Evolutionary conservation across 53 echinoderm and acorn worm species (phyloP), one percentile per base, ranked within the genome.

Genomic region (Temnopleurus reevesii): DNA sequence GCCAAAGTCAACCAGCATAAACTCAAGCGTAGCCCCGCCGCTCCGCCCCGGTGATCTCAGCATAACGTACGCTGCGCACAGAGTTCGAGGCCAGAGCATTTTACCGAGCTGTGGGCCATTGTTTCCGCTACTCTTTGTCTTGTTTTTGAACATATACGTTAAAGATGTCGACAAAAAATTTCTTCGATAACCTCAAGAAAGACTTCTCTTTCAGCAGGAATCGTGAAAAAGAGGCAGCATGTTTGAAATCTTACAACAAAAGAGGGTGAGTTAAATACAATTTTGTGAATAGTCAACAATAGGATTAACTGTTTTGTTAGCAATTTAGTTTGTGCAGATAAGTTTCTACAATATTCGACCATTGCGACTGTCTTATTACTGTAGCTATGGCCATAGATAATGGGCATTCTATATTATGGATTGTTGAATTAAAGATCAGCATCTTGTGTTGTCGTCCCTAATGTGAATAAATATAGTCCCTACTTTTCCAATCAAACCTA

Each of bases 151-250:
- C 13, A 35, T n/a, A 34, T 4, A 64, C 33, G 17, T 4, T 71
- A 7, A 71, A 38, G 0, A 71, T 71, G 71, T 71, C 71, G 36
- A 23, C 41, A n/a, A 23, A 38, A 38, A 79, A 49, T 12, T 79
- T 47, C 18, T 79, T 79, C 30, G 49, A 79, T 26, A 79, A 28
- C 46, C 79, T 79, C 27, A 79, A 79, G 49, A 30, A 79, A 26
- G 46, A 49, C 18, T 12, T 28, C 5, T 27, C 79, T 46, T 79
- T 79, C 24, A 28, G 28, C 41, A 41, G 15, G 28, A 49, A 79
- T 47, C 79, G 79, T 26, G 79, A 79, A 18, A 46, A 49, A 18
- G 79, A 79, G 49, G 49, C 28, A 49, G 49, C 27, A 28, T 79
- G 79, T 34, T 2, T 79, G 46, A 79, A 79, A 49, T 28, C 13